Base-by-base conservation (phyloP, 2,113 vertebrate species). In the Ranitomeya imitator region DNA sequence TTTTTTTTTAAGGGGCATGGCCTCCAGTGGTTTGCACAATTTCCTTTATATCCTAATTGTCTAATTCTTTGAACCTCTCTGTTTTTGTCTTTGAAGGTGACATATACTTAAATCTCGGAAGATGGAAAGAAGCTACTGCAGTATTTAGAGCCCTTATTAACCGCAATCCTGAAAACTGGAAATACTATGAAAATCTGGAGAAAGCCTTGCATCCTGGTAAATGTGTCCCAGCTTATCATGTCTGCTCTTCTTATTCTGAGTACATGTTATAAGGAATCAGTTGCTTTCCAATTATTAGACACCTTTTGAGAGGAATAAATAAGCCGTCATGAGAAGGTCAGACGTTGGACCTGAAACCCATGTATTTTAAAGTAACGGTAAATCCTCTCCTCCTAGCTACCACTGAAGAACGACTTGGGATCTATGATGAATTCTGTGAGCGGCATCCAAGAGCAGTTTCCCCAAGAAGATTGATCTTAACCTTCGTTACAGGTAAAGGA, bases 391-490 rank as follows among this genome's bases (percentile, higher is more conserved):
- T 91, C 91, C 91, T 92, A 96, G 95, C 94, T 89, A 94, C 93
- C 90, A 93, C 93, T 93, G 94, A 96, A 91, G 94, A 96, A 81
- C 94, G 94, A 90, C 94, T 95, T 93, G 92, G 94, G 82, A 92
- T 95, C 90, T 96, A 95, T 94, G 95, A 96, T 94, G 95, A 95
- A 92, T 93, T 96, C 92, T 93, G 94, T 93, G 93, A 94, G 87
- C 92, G 91, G 87, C 93, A 96, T 89, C 95, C 95, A 90, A 94
- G 93, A 94, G 95, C 95, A 89, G 91, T 95, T 91, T 95, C 93
- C 89, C 95, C 95, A 87, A 94, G 94, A 95, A 95, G 95, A 93
- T 93, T 96, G 91, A 94, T 94, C 90, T 93, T 96, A 94, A 96
- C 94, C 93, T 93, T 96, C 92, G 93, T 93, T 89, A 93, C 94